Evolutionary conservation across 2,113 vertebrate species (phyloP), one percentile per base, ranked within the genome.

Genomic region (Camelus bactrianus): DNA sequence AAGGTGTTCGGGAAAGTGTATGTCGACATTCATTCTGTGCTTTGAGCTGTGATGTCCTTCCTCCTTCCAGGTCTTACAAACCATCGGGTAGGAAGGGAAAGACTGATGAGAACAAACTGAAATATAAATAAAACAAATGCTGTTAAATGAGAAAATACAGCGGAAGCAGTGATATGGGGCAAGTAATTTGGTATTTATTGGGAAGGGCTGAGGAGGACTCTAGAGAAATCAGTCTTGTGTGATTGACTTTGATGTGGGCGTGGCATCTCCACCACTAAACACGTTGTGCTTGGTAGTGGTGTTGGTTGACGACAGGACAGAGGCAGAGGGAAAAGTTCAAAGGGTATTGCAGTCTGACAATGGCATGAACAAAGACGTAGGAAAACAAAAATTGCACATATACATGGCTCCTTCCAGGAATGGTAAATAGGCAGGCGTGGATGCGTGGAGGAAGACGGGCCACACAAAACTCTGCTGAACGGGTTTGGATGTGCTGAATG

Each of bases 351-450:
- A n/a, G 14, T 30, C 28, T 20, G 24, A 70, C 2, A 35, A 24
- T 3, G 65, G 26, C 9, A 72, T 12, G 10, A 60, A 48, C 5
- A 67, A 30, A 86, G 19, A 20, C 8, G 17, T 58, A 28, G 3
- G 73, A 12, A 14, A 35, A 19, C 54, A 67, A 20, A 77, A 38
- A 1, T 24, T 60, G 28, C 5, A 6, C 38, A 42, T 42, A 42
- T 42, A 42, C 9, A 16, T 10, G 26, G 2, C 26, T 30, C 10
- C 5, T 60, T 10, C 24, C 26, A 28, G 24, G 26, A 24, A 77
- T 22, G 16, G 0, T 32, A 4, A 42, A 17, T 13, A 81, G 50
- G 32, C 9, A 11, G 4, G 17, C 1, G 5, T 10, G 3, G 1
- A 0, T 65, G 20, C 6, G 3, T 2, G 24, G n/a, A 84, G 28